Evolutionary conservation across 1,140 invertebrate genomes (phyloP).

Genomic region (Hyles euphorbiae): DNA sequence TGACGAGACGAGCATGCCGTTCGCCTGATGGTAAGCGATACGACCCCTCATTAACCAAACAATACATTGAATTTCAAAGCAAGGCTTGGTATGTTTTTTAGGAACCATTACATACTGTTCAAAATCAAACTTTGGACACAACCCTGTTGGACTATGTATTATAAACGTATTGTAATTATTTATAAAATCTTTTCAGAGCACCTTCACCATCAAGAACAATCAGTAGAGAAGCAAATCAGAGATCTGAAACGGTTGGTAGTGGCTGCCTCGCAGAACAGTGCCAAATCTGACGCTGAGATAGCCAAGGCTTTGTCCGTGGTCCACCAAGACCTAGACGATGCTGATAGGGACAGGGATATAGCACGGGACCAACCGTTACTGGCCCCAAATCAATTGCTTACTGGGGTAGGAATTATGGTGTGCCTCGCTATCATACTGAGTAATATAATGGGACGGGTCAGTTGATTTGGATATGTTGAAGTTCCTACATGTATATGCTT

Average conservation of each 20-base stretch:
- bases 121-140: no score
- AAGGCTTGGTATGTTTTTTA: no score
- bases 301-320: conserved; percentile 51
- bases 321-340: conserved; percentile 56
- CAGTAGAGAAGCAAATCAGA: conserved; percentile 46
- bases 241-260: conserved; percentile 50
- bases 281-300: conserved; percentile 57
- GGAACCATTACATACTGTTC: no score
- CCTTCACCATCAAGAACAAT: conserved; percentile 52
- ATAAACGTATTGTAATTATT: no score
- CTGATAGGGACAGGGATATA: conserved; percentile 34
- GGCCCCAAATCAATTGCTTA: conserved; percentile 54
- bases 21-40: no score
- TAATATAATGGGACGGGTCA: conserved; percentile 50
- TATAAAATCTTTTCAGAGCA: conserved; percentile 39
- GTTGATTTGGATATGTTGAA: conserved; percentile 36
- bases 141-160: no score
- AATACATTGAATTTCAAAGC: no score
- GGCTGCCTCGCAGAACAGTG: conserved; percentile 47
- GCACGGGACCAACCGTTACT: conserved; percentile 25
- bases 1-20: no score
- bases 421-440: conserved; percentile 53
- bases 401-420: conserved; percentile 48
- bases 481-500: conserved; percentile 12
- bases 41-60: no score